Percentiles rank a stretch among this genome's conserved stretches.
Conservation (phyloP, 2,113 vertebrate genomes). For the Pandion haliaetus region DNA sequence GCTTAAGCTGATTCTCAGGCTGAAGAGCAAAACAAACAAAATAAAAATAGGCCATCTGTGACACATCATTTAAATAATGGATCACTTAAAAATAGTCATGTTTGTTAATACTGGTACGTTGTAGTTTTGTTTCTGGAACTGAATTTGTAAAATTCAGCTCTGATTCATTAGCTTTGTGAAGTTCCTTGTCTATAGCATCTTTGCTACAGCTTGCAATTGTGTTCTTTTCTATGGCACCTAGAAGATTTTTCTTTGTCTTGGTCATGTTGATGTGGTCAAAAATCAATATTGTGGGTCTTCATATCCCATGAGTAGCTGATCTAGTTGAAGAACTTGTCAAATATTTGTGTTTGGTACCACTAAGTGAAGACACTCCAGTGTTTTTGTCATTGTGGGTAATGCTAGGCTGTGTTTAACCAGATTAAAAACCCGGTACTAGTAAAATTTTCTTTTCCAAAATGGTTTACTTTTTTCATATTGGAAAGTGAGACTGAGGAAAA, state of each 20-base stretch:
- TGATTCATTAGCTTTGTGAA: neutral
- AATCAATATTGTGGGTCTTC: neutral
- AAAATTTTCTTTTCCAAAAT: neutral
- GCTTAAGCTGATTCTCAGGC: neutral
- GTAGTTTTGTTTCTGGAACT: neutral
- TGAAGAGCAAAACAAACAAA: neutral
- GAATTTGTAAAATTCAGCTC: neutral
- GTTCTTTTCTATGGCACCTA: neutral
- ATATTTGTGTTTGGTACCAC: neutral
- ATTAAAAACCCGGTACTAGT: neutral
- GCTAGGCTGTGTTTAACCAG: neutral
- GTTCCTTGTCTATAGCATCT: neutral
- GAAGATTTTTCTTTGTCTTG: neutral
- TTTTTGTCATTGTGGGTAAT: neutral
- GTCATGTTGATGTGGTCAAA: neutral
- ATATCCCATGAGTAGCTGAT: neutral
- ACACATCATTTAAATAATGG: neutral
- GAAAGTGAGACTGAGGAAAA: neutral
- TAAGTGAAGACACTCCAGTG: neutral
- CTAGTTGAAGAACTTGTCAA: neutral
- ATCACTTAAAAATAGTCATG: neutral
- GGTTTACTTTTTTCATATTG: neutral
- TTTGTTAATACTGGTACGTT: neutral
- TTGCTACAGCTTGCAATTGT: neutral
- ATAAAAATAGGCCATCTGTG: neutral